Evolutionary conservation across 2,888 invertebrate species (phyloP), one percentile per base, ranked within the genome.

Genomic region (Ectemnius lituratus): DNA sequence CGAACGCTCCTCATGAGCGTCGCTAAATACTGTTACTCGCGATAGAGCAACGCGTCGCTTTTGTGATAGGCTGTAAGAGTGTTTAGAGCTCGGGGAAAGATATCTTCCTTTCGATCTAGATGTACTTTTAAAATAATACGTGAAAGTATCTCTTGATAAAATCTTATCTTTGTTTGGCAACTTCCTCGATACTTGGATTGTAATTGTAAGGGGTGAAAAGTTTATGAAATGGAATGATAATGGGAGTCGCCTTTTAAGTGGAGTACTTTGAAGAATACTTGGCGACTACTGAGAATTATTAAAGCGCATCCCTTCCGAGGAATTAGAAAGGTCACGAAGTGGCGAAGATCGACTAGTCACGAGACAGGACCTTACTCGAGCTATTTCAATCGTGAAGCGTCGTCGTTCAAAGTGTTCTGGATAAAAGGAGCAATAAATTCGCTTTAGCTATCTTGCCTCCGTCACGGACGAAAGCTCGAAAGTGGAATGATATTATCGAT

Each of bases 271-370:
- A 27, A 57, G 57, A 62, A 18, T 46, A 23, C 18, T n/a, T 16
- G 49, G 18, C 16, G 45, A 23, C 49, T 56, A 27, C 52, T 56
- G 60, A 47, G 73, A 73, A 73, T 73, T 73, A 73, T 73, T 73
- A 73, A 73, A 73, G 69, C 65, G 73, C 63, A 56, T 37, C 70
- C 70, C 61, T 64, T 62, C 59, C 56, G 64, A 27, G 58, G 56
- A 70, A 73, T 73, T 20, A 70, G 23, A 57, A 63, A 61, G 70
- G 73, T 73, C 73, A 73, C 73, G 71, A 72, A 72, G 68, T 59
- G 37, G 46, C 14, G 14, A 37, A 56, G 62, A 73, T 73, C 56
- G 64, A n/a, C 61, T 46, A 65, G 73, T 73, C 73, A 73, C 73
- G 73, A 73, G 73, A 73, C 64, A 61, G 52, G 20, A 47, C 61